These are phyloP conservation scores for Hucho hucho DNA, from an alignment of 2,113 vertebrate genomes.

Conservation along the genomic window DNA sequence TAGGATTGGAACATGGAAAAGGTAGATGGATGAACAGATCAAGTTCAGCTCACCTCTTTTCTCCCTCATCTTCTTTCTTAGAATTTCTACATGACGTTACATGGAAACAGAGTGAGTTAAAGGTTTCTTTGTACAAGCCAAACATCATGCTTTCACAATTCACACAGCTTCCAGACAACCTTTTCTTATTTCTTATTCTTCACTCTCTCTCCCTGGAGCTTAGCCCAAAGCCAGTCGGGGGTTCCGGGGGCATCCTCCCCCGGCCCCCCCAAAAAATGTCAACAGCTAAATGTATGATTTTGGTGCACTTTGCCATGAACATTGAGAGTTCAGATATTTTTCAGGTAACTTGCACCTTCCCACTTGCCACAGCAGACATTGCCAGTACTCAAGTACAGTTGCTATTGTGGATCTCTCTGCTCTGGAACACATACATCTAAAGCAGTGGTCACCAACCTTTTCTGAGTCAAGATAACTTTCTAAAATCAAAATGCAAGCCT, in stretches of 20 bases:
- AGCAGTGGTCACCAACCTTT: too few species aligned
- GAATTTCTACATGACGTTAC: neutral
- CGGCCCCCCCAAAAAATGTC: constrained; percentile 18
- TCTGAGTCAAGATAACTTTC: too few species aligned
- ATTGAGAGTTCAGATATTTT: too few species aligned
- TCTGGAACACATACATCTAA: too few species aligned
- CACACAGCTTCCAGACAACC: too few species aligned
- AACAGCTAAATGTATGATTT: neutral
- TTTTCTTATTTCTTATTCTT: neutral
- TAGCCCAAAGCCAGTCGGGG: too few species aligned
- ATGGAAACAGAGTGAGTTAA: neutral
- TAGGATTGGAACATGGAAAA: neutral
- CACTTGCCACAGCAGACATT: too few species aligned
- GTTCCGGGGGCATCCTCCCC: constrained; percentile 18
- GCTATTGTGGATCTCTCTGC: too few species aligned
- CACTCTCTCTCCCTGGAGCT: neutral
- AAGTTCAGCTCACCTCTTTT: neutral
- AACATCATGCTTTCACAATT: neutral
- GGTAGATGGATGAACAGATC: neutral
- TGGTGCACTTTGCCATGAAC: too few species aligned
- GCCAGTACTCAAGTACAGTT: too few species aligned
- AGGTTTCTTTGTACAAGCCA: neutral
- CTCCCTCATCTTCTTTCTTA: neutral
- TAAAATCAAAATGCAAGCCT: too few species aligned
- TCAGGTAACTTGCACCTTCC: too few species aligned